phyloP scores from a whole-genome alignment of 2,888 invertebrate species.

The Eumerus sabulonum region DNA sequence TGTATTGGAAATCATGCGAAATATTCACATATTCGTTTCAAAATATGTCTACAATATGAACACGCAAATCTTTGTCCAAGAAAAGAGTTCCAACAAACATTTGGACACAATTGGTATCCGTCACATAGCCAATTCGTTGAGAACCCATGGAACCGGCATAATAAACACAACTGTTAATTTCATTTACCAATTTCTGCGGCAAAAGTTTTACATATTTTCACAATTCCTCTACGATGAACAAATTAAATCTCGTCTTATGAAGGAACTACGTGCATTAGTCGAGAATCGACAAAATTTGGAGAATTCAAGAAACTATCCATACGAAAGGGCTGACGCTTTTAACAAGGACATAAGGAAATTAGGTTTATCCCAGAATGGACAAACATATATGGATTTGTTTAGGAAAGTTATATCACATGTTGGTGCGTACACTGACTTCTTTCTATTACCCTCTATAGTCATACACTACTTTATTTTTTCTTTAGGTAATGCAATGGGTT shows the following conservation, averaged over 20 bases:
- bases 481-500: constrained; percentile 93
- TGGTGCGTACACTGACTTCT: constrained; percentile 80
- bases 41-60: constrained; percentile 97
- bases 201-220: constrained; percentile 95
- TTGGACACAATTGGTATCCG: constrained; percentile 96
- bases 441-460: too few species aligned
- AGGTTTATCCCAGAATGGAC: constrained; percentile 89
- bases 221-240: constrained; percentile 99
- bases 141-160: constrained; percentile 97
- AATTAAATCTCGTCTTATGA: constrained; percentile 95
- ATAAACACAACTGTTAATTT: constrained; percentile 97
- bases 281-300: constrained; percentile 80
- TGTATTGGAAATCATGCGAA: constrained; percentile 97
- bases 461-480: too few species aligned
- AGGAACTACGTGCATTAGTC: constrained; percentile 90
- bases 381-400: constrained; percentile 95
- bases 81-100: constrained; percentile 93
- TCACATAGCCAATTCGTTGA: constrained; percentile 97
- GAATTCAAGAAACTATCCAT: constrained; percentile 77
- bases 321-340: constrained; percentile 95
- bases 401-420: constrained; percentile 95
- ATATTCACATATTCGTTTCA: constrained; percentile 95
- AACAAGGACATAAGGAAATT: constrained; percentile 93
- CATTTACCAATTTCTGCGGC: constrained; percentile 94
- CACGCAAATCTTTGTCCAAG: constrained; percentile 97